Evolutionary conservation across 2,797 vertebrate genomes (phyloP), one percentile per base, ranked within the genome.

Genomic region (Rhabdomys pumilio): DNA sequence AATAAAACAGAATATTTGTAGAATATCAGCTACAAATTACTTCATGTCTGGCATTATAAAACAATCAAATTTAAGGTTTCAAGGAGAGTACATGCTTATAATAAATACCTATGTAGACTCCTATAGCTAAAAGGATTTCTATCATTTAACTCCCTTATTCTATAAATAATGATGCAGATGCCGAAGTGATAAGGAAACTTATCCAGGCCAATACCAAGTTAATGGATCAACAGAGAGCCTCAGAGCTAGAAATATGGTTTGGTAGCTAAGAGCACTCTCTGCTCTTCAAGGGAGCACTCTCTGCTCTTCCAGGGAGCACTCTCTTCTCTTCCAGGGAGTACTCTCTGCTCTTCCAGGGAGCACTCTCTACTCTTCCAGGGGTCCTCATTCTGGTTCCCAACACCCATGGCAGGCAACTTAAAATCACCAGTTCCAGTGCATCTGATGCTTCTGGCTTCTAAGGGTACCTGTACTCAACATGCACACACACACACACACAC

Each of bases 1-100:
- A 29, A 11, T 19, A 55, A 80, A 81, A 26, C 14, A 65, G 29
- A 77, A 65, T 82, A 94, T 72, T 61, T 82, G 53, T 67, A 65
- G 41, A 81, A 65, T 85, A 91, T 61, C 47, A 90, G 55, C 50
- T 57, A 77, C 9, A 95, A 44, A 89, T 90, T 69, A 91, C 10
- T 93, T 92, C 50, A 82, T 76, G 89, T 89, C 57, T 93, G 73
- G 22, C 22, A 26, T 92, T 81, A 67, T 12, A 94, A 86, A 91
- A 84, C 6, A 63, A 61, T 53, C 13, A 67, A 81, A 96, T 92
- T 19, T 92, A 69, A 84, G 19, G 47, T 55, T 59, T 82, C 72
- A 34, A 67, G 86, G 13, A 31, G 79, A 94, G 73, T 90, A 13
- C 44, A 63, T 96, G 13, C 67, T 72, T 79, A 53, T 69, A 69